Evolutionary conservation across 2,113 vertebrate species (phyloP), one percentile per base, ranked within the genome.

Genomic region (Dasyornis broadbenti): DNA sequence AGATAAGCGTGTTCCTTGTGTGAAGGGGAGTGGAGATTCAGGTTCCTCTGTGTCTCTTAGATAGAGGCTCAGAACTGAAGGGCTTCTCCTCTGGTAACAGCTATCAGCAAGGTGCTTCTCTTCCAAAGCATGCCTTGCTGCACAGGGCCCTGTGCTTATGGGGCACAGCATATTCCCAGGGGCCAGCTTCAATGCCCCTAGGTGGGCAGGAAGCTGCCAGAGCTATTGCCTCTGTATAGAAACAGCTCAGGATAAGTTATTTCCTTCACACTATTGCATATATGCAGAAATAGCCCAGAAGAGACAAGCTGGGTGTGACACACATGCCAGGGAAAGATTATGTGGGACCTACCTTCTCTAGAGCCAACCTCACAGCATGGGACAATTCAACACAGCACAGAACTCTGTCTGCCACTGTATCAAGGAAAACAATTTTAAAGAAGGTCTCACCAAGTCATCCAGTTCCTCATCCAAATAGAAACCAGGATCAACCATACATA

Each of bases 1-100:
- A 56, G 27, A 30, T 3, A 60, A 60, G 5, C 0, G 0, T 8
- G 10, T 30, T 44, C 5, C 18, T 8, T 8, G 0, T 2, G 1
- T 6, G 4, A 66, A 57, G 10, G 5, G 11, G 10, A 61, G 6
- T 2, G 1, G 40, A 56, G 24, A 24, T 30, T 54, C 27, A 28
- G 16, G 7, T 37, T 80, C 11, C 15, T 33, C 33, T 13, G 4
- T 0, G 1, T 57, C 19, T n/a, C 31, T 69, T 26, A n/a, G 33
- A 56, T 11, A 69, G 23, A 53, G 18, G 6, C 10, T 69, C 11
- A 15, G 37, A 90, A 56, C 10, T 1, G 3, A 42, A 19, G 12
- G 11, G 9, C 5, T 64, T 70, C 6, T 79, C 10, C 35, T 44
- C 53, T 27, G 35, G 20, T n/a, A 65, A 12, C 27, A 35, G 30